Percentiles rank a stretch among this genome's conserved stretches.
These are phyloP conservation scores for Azemiops feae DNA, from an alignment of 2,113 vertebrate genomes.

Conservation along the genomic window DNA sequence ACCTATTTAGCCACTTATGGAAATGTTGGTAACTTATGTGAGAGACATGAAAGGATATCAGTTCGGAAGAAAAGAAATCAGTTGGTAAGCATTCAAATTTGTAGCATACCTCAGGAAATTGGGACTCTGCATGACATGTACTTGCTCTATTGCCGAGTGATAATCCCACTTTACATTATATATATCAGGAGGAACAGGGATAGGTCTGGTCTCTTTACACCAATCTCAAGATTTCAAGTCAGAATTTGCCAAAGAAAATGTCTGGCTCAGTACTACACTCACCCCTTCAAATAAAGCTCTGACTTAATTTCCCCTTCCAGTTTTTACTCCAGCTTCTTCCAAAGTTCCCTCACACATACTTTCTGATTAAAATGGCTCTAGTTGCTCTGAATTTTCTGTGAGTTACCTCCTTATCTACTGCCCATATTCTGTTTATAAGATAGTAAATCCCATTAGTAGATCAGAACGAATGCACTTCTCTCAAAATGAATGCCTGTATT, in stretches of 20 bases:
- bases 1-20: background rate
- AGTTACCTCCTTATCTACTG: background rate
- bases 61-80: background rate
- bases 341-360: background rate
- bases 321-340: background rate
- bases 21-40: background rate
- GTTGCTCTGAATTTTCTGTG: background rate
- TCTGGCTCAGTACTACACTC: background rate
- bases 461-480: background rate
- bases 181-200: background rate
- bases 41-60: background rate
- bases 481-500: background rate
- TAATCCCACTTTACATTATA: background rate
- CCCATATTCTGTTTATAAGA: background rate
- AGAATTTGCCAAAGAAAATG: background rate
- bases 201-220: background rate
- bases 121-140: background rate
- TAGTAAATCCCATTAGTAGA: conserved; percentile 9
- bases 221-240: background rate
- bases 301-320: background rate
- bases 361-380: background rate
- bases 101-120: background rate
- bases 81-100: background rate
- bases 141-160: background rate
- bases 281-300: background rate